phyloP scores from a whole-genome alignment of 2,113 vertebrate species.

The Ochotona curzoniae region DNA sequence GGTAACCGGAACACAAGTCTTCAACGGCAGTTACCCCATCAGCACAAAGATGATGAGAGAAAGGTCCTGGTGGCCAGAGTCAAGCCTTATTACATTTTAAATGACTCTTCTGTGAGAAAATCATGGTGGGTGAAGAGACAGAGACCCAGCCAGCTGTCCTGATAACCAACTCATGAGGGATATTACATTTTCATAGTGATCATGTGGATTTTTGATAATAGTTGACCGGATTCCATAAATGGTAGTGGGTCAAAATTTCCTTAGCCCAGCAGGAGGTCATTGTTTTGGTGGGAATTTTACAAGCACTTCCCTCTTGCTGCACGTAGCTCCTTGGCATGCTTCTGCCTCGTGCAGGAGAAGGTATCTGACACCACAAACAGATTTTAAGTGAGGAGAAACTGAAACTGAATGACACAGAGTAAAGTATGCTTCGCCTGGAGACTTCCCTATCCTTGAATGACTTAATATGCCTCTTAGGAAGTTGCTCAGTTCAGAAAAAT shows the following conservation, averaged over 20 bases:
- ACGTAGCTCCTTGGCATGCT: background rate
- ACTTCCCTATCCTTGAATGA: background rate
- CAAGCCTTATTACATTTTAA: background rate
- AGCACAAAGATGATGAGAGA: background rate
- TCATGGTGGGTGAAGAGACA: background rate
- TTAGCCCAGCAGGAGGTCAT: background rate
- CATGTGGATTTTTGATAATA: background rate
- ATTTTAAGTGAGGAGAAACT: conserved; percentile 10
- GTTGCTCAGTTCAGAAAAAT: conserved; percentile 16
- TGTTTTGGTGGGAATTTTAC: background rate
- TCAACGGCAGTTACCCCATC: background rate
- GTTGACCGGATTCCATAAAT: background rate
- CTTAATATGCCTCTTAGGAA: background rate
- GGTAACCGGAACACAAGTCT: background rate
- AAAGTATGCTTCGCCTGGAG: background rate
- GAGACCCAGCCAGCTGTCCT: background rate
- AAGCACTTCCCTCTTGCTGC: background rate
- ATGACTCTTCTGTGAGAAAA: background rate
- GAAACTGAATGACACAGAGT: background rate
- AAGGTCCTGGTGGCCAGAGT: background rate
- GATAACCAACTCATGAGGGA: background rate
- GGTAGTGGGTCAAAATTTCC: background rate
- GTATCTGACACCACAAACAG: background rate
- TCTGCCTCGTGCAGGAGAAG: background rate
- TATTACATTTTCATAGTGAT: background rate